Conservation (phyloP, 2,888 invertebrate species). For the Creontiades dilutus region DNA sequence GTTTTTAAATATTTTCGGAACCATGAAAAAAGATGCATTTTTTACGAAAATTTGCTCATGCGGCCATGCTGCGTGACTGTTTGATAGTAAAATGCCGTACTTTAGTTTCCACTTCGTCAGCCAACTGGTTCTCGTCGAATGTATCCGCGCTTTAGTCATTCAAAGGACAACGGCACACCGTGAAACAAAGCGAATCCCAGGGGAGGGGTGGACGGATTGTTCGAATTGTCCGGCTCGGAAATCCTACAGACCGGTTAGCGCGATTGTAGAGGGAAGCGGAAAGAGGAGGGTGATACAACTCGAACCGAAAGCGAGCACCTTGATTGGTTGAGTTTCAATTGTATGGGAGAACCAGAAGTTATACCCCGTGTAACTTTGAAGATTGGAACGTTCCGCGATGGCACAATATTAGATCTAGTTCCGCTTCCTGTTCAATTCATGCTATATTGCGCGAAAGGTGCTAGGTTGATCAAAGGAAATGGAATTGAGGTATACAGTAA, state of each 20-base stretch:
- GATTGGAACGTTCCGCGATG: neutral
- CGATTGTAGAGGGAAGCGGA: neutral
- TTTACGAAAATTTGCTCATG: too few relatives aligned
- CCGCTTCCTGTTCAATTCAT: neutral
- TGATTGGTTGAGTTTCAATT: slow-evolving; percentile 19
- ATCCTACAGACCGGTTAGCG: too few relatives aligned
- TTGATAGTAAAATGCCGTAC: too few relatives aligned
- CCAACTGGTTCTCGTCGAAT: too few relatives aligned
- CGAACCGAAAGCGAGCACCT: neutral
- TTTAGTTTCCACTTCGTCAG: too few relatives aligned
- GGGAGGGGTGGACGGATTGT: neutral
- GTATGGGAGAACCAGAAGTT: neutral
- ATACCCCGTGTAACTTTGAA: neutral
- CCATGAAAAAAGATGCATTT: too few relatives aligned
- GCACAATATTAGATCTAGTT: neutral
- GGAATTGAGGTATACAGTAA: too few relatives aligned
- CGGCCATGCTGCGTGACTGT: too few relatives aligned
- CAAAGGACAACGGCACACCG: neutral
- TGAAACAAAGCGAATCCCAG: neutral
- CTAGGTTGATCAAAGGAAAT: too few relatives aligned
- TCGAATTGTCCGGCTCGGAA: neutral
- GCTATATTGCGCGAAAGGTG: neutral
- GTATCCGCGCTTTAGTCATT: neutral
- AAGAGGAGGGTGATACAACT: neutral
- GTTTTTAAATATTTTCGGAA: too few relatives aligned